Base-by-base conservation (phyloP, 1,140 invertebrate genomes). In the Musca domestica region DNA sequence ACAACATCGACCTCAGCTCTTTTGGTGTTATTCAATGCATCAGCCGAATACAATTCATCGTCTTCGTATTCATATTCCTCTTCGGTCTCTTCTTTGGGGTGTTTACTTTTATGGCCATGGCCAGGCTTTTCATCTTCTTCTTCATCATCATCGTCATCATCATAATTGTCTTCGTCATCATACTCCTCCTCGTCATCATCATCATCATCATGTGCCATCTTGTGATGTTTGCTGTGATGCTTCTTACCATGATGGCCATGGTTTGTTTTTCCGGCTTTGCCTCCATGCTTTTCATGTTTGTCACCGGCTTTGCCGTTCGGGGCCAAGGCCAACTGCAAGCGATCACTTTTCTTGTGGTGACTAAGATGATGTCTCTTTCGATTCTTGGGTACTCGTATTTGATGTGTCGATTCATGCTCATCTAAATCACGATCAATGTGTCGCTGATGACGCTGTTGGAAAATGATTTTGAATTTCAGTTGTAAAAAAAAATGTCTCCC, bases 11-110 rank as follows among this genome's bases (percentile, higher is more conserved):
- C 86, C 65, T 86, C 87, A 4, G 92, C 88, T 49, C 87, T 85
- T 23, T 86, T 86, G 0, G 92, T 94, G 74, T 94, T 94, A 82
- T 95, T 95, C 22, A 95, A 79, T 2, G 73, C 17, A 58, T 76
- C 72, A 6, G 75, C 74, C 1, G 72, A 70, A 14, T 72, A 56
- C 34, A 70, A 70, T 58, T n/a, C 19, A 22, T 63, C 14, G 10
- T 54, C 25, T 3, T 22, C 56, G 10, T 68, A 22, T 1, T 66
- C 48, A 19, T 54, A 25, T 30, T 63, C 67, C 6, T 71, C 68
- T 0, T 73, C 63, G 0, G 54, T 30, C 0, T 64, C 19, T 22
- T 58, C 48, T 17, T 46, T 12, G 15, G 56, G 48, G 15, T 27
- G 9, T 30, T 30, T 30, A 9, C 27, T 30, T 41, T 41, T 41